A percentile compares a stretch with the other conserved stretches of the same genome.
Evolutionary conservation across 2,113 vertebrate genomes (phyloP).

Genomic region (Oreochromis niloticus): DNA sequence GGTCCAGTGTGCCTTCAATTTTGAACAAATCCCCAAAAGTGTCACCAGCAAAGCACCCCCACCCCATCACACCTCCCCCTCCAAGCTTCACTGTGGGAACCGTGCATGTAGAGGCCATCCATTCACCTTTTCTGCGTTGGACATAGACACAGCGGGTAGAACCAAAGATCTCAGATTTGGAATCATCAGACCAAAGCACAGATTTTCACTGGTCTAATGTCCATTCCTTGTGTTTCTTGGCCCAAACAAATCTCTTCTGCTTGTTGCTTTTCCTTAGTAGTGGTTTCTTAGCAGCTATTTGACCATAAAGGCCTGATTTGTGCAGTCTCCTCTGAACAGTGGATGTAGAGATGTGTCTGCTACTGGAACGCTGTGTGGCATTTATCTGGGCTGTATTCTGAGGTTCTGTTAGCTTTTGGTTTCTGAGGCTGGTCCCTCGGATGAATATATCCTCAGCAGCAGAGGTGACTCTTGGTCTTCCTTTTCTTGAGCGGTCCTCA

Average conservation of each 20-base stretch:
- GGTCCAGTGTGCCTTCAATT: background rate
- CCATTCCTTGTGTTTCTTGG: background rate
- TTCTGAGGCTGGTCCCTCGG: background rate
- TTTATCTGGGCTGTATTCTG: background rate
- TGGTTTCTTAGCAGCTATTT: fast-evolving
- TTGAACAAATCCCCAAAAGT: background rate
- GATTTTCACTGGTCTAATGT: background rate
- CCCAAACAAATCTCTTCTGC: background rate
- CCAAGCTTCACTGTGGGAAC: background rate
- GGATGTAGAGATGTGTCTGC: fast-evolving
- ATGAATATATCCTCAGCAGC: background rate
- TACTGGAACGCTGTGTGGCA: background rate
- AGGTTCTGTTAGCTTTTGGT: background rate
- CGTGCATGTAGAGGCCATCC: background rate
- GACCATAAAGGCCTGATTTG: fast-evolving
- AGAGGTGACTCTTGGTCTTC: background rate
- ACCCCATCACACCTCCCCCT: background rate
- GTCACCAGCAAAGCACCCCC: background rate
- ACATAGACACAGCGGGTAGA: background rate
- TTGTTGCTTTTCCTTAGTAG: background rate
- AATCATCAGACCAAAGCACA: background rate
- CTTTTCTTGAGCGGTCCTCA: background rate
- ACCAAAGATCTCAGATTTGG: background rate
- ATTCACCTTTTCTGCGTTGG: fast-evolving
- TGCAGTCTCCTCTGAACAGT: background rate